A percentile compares a stretch with the other conserved stretches of the same genome.
These are phyloP conservation scores for Carettochelys insculpta DNA, from an alignment of 2,113 vertebrate genomes.

Conservation along the genomic window DNA sequence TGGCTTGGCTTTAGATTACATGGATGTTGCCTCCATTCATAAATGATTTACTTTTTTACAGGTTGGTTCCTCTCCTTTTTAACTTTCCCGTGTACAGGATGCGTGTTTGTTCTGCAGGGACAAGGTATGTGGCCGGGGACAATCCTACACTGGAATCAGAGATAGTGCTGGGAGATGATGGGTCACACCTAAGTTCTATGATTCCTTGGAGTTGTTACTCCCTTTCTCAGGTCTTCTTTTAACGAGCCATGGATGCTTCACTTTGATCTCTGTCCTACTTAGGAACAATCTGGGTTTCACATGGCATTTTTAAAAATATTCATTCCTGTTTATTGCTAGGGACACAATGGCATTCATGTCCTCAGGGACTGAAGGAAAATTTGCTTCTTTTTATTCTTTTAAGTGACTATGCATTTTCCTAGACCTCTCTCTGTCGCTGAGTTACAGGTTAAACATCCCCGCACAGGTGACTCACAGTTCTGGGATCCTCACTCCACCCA, in stretches of 20 bases:
- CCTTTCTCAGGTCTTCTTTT: fast-evolving
- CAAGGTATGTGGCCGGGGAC: background rate
- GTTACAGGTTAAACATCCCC: background rate
- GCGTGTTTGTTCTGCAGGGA: background rate
- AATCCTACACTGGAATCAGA: background rate
- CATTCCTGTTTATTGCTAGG: conserved; percentile 16
- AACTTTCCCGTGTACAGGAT: background rate
- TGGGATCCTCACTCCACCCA: background rate
- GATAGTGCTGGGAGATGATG: background rate
- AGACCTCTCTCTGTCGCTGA: conserved; percentile 16
- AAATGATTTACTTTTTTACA: background rate
- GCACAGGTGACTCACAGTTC: background rate
- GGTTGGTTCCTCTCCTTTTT: background rate
- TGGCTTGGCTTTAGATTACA: background rate
- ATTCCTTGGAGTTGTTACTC: background rate
- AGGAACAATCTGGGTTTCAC: background rate
- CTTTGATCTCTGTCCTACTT: background rate
- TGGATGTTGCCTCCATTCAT: conserved; percentile 8
- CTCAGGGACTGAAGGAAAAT: conserved; percentile 46
- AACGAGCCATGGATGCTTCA: background rate
- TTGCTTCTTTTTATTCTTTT: conserved; percentile 50
- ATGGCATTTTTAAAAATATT: background rate
- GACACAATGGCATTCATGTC: conserved; percentile 17
- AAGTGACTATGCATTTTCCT: conserved; percentile 41
- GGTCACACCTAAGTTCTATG: background rate